Conservation (phyloP, 2,113 vertebrate genomes). For the Oenanthe melanoleuca region DNA sequence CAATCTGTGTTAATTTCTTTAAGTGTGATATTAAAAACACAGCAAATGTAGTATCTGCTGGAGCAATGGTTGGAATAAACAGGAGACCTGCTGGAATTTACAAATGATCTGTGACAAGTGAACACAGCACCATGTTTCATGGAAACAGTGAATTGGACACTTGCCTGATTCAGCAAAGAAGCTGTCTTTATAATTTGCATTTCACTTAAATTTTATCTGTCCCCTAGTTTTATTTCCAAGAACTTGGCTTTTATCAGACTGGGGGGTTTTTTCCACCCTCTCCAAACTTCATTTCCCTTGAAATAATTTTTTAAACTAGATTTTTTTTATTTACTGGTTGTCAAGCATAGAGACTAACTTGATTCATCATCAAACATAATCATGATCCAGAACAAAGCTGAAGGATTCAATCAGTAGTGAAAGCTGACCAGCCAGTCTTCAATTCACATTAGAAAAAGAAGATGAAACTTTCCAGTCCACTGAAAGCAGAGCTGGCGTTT, state of each 20-base stretch:
- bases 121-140: not conserved
- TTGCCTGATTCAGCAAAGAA: slow-evolving; percentile 18
- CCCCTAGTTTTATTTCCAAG: not conserved
- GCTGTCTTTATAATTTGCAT: not conserved
- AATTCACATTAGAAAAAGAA: not conserved
- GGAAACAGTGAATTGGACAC: slow-evolving; percentile 20
- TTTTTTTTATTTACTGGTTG: not conserved
- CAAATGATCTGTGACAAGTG: slow-evolving; percentile 51
- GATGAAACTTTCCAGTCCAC: not conserved
- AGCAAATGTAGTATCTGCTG: not conserved
- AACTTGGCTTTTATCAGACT: not conserved
- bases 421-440: slow-evolving; percentile 3
- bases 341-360: not conserved
- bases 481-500: not conserved
- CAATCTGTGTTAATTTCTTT: slow-evolving; percentile 40
- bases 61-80: not conserved
- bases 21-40: not conserved
- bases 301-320: slow-evolving; percentile 11
- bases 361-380: not conserved
- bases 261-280: rapidly evolving
- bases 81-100: slow-evolving; percentile 9
- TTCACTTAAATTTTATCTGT: not conserved
- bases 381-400: not conserved
- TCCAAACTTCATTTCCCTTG: not conserved
- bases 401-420: slow-evolving; percentile 6